Conservation (phyloP, 2,113 vertebrate species). For the Odocoileus virginianus region DNA sequence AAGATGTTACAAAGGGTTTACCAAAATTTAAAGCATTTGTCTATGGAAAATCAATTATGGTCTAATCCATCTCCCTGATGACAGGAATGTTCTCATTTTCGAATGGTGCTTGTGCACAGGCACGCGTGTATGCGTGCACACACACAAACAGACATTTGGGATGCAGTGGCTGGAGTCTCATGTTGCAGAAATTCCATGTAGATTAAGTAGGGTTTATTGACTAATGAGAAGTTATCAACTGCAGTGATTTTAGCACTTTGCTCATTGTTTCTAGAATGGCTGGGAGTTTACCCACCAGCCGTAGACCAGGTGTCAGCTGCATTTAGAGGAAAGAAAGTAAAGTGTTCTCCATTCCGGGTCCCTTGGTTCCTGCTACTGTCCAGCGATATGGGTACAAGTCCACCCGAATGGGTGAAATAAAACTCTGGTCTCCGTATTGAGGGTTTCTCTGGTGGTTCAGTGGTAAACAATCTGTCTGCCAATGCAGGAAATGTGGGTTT, state of each 20-base stretch:
- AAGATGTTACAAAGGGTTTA: slow-evolving; percentile 64
- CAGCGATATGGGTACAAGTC: background rate
- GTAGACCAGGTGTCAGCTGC: background rate
- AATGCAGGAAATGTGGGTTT: background rate
- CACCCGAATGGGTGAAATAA: background rate
- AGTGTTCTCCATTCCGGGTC: background rate
- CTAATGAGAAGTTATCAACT: background rate
- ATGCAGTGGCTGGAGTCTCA: background rate
- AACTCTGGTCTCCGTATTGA: background rate
- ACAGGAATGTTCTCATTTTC: background rate
- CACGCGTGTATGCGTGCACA: accelerated
- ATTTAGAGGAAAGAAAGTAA: background rate
- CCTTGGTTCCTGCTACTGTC: background rate
- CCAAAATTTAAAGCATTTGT: slow-evolving; percentile 72
- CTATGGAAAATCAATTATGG: slow-evolving; percentile 73
- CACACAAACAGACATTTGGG: background rate
- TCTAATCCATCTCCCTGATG: slow-evolving; percentile 52
- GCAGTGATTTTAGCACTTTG: background rate
- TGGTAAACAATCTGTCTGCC: background rate
- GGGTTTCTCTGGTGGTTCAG: background rate
- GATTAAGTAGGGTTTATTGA: background rate
- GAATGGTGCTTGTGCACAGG: background rate
- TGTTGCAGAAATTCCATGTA: background rate
- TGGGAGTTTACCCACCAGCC: background rate
- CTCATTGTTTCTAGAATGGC: background rate